phyloP scores from a whole-genome alignment of 2,113 vertebrate species.

The Ondatra zibethicus region DNA sequence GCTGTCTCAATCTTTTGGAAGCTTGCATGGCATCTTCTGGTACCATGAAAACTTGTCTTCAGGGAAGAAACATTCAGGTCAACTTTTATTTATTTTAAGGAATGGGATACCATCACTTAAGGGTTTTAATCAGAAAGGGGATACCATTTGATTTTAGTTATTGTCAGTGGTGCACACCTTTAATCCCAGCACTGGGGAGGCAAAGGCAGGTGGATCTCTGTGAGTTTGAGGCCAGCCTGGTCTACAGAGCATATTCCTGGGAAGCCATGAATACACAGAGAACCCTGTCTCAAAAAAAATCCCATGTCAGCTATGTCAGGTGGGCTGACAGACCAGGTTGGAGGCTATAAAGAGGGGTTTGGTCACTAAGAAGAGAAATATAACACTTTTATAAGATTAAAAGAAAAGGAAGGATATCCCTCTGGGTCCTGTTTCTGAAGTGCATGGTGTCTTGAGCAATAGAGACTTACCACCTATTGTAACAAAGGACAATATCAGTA shows the following conservation, averaged over 20 bases:
- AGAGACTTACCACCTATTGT: background rate
- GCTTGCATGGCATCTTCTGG: background rate
- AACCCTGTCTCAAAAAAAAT: background rate
- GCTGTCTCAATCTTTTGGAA: background rate
- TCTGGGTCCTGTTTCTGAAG: background rate
- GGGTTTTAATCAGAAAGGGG: conserved; percentile 19
- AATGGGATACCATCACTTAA: background rate
- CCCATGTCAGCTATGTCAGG: background rate
- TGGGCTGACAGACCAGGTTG: background rate
- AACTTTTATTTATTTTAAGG: conserved; percentile 5
- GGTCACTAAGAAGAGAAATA: background rate
- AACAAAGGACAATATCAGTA: background rate
- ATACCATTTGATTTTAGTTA: conserved; percentile 19
- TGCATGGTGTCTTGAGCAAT: background rate
- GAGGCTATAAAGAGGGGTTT: background rate
- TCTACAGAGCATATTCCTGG: background rate
- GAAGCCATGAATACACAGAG: background rate
- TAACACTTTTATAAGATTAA: background rate
- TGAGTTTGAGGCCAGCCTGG: background rate
- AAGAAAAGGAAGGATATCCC: background rate
- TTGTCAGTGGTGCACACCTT: background rate
- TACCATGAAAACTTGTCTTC: background rate
- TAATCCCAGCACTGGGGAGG: background rate
- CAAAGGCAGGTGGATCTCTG: background rate
- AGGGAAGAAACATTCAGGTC: background rate